Base-by-base conservation (phyloP, 2,113 vertebrate genomes). In the Spilogale gracilis region DNA sequence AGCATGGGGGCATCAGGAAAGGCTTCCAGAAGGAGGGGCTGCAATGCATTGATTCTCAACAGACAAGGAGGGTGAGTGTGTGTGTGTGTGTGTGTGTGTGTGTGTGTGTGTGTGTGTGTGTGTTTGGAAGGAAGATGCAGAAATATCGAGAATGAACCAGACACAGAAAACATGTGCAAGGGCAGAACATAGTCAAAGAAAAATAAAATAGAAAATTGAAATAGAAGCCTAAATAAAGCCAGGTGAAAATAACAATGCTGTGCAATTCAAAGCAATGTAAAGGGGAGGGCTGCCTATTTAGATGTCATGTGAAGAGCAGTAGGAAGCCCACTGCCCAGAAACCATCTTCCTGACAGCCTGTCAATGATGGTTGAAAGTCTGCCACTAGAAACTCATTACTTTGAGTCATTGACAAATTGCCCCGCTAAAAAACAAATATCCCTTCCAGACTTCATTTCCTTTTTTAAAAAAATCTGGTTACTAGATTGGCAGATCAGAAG, bases 361-460 rank as follows among this genome's bases (percentile, higher is more conserved):
- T 91, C 43, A 54, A 76, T 84, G 56, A 80, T 74, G 25, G 45
- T 58, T 97, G 85, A 93, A 94, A 94, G 27, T 81, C 80, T 95
- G 63, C 21, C 11, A 16, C 80, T 91, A 58, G 69, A 96, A 96
- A 95, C 13, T 94, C 86, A 94, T 95, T 97, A 82, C 58, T 84
- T 56, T 93, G 78, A 97, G 94, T 96, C 92, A 96, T 20, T 97
- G 92, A 97, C 86, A 95, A 96, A 93, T 91, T 89, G 48, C 12
- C 23, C n/a, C 0, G 1, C 85, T 95, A 92, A 95, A 96, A 97
- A 97, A 89, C 73, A 97, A 97, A 97, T 96, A 91, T 97, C 38
- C 32, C 79, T 88, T 30, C 60, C 45, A 82, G 78, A 92, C 20
- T 92, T 96, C 71, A 95, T 95, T 91, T 97, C 76, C 43, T 48